These are phyloP conservation scores for Euura saliciscinereae DNA, from an alignment of 1,140 invertebrate species.

Conservation along the genomic window DNA sequence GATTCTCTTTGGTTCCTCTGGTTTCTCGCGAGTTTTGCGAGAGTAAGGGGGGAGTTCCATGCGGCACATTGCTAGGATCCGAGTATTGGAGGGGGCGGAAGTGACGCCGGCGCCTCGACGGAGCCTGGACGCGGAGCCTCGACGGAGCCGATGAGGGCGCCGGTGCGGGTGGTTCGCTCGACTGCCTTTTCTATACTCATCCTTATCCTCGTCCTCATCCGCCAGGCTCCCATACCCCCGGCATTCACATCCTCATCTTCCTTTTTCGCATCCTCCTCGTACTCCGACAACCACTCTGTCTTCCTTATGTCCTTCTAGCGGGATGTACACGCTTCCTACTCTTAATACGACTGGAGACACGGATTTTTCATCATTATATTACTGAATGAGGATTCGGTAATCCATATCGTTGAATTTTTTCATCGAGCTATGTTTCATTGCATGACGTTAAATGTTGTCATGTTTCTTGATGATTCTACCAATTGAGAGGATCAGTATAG, in stretches of 20 bases:
- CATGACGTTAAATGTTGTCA: no score
- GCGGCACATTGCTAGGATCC: constrained; percentile 11
- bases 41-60: constrained; percentile 14
- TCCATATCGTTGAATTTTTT: no score
- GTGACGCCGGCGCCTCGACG: constrained; percentile 60
- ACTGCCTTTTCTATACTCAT: constrained; percentile 49
- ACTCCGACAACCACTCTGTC: constrained; percentile 44
- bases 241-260: constrained; percentile 25
- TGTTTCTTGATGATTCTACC: no score
- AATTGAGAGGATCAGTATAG: no score
- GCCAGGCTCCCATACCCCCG: constrained; percentile 15
- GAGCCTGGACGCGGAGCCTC: no score
- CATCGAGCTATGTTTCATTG: no score
- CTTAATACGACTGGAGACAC: no score
- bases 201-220: constrained; percentile 31
- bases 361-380: no score
- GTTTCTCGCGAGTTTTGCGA: constrained; percentile 10
- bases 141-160: constrained; percentile 58
- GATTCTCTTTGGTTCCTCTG: constrained; percentile 7
- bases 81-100: constrained; percentile 45
- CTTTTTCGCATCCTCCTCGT: constrained; percentile 11
- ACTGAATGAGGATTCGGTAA: no score
- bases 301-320: constrained; percentile 55
- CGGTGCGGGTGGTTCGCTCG: constrained; percentile 47
- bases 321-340: background rate